A percentile compares a stretch with the other conserved stretches of the same genome.
Evolutionary conservation across 2,888 invertebrate genomes (phyloP).

Genomic region (Chrysolina americana): DNA sequence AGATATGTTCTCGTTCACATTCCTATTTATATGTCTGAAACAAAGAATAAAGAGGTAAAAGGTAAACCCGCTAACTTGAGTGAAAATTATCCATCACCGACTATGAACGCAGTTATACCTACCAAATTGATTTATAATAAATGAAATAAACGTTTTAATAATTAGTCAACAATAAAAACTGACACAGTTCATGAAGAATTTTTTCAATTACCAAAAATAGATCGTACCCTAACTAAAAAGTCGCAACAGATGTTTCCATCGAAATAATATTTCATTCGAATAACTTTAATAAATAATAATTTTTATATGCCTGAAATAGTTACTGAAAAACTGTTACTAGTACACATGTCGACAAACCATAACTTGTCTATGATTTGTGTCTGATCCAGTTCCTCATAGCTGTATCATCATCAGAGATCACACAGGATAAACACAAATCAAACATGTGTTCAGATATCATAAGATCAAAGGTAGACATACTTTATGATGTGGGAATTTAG

Average conservation of each 20-base stretch:
- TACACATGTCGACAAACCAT: constrained; percentile 57
- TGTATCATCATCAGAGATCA: neutral
- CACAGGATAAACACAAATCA: constrained; percentile 7
- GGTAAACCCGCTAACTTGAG: too few species aligned
- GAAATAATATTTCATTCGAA: constrained; percentile 13
- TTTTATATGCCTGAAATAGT: constrained; percentile 26
- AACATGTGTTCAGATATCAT: neutral
- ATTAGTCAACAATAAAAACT: too few species aligned
- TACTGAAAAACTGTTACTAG: constrained; percentile 49
- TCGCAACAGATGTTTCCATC: constrained; percentile 30
- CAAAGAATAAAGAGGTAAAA: too few species aligned
- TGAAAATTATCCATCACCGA: too few species aligned
- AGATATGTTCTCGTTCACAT: too few species aligned
- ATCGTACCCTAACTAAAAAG: too few species aligned
- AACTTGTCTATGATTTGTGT: constrained; percentile 55
- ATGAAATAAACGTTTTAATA: too few species aligned
- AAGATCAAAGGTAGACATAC: constrained; percentile 2
- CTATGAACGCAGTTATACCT: too few species aligned
- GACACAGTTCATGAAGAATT: too few species aligned
- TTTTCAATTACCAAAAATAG: too few species aligned
- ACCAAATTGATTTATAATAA: too few species aligned
- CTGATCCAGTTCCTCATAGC: constrained; percentile 4
- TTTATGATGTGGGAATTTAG: constrained; percentile 5
- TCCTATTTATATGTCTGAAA: too few species aligned
- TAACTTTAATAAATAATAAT: constrained; percentile 23